These are phyloP conservation scores for Eristalis arbustorum DNA, from an alignment of 2,888 invertebrate species.

Conservation along the genomic window DNA sequence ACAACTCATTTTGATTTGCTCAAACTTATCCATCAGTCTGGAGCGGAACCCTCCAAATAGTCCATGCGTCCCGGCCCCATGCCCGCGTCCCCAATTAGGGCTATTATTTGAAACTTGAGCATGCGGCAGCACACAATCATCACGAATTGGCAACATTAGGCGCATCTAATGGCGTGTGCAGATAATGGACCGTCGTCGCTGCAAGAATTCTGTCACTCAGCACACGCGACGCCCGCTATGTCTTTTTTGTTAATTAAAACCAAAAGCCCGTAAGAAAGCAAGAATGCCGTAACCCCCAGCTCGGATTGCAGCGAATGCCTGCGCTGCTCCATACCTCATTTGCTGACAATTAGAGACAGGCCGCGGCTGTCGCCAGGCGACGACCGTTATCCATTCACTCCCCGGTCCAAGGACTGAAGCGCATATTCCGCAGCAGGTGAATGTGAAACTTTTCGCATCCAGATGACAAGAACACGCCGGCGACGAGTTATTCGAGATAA, in stretches of 20 bases:
- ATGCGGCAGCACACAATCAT: conserved; percentile 22
- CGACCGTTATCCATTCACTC: background rate
- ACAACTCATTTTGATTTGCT: conserved; percentile 38
- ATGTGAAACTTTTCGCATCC: conserved; percentile 31
- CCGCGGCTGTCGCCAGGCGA: background rate
- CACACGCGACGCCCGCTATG: conserved; percentile 6
- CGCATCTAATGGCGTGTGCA: conserved; percentile 42
- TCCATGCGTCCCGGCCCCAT: conserved; percentile 18
- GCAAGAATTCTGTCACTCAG: background rate
- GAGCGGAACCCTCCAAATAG: background rate
- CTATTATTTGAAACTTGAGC: conserved; percentile 50
- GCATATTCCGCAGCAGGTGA: conserved; percentile 39
- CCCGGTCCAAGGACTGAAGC: background rate
- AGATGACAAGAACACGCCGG: background rate
- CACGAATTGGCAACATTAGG: conserved; percentile 50
- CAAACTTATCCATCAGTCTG: conserved; percentile 52
- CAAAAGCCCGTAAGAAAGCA: conserved; percentile 36
- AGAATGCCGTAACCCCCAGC: conserved; percentile 33
- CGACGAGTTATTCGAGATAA: conserved; percentile 17
- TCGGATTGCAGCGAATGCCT: conserved; percentile 30
- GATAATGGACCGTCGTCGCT: conserved; percentile 11
- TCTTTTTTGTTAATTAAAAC: conserved; percentile 59
- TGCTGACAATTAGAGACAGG: conserved; percentile 25
- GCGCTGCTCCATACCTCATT: background rate
- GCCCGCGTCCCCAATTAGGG: conserved; percentile 34